Base-by-base conservation (phyloP, 2,113 vertebrate genomes). In the Tupaia tana region DNA sequence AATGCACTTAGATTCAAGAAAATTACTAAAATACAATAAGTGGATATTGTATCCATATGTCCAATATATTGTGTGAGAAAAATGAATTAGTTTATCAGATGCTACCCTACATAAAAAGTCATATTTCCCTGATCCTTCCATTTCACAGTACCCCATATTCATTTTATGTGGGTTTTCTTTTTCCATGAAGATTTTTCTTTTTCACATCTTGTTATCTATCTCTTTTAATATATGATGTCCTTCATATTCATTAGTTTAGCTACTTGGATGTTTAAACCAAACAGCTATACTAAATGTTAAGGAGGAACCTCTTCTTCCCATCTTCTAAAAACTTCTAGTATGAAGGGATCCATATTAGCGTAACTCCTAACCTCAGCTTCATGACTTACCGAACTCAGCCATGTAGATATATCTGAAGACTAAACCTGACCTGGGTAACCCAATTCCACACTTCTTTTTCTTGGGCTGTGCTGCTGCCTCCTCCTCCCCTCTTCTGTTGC, bases 261-360 rank as follows among this genome's bases (percentile, higher is more conserved):
- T 81, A 63, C 78, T 24, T 64, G 61, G 90, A 95, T 88, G 3
- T 78, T 58, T 27, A 82, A 94, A 71, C 14, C 71, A 66, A 86
- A 86, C 3, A 83, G 16, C 12, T 61, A 84, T 90, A 66, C 25
- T 12, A 90, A 80, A 81, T 27, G 1, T 58, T 69, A 85, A 58
- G 14, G 5, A 66, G 6, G 12, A 92, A 75, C 6, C 10, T 43
- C 4, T 89, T 93, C 22, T 43, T 91, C 22, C 61, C n/a, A 91
- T 80, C 14, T 71, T 7, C 61, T 54, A 22, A 87, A 52, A 43
- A 93, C 77, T 86, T 20, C 58, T 94, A n/a, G 58, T 59, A 7
- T 29, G 22, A 12, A 54, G 27, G 7, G 12, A 93, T 61, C 52
- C 19, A 93, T 74, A 27, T 86, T n/a, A 79, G 0, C 10, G 6